Percentiles rank a stretch among this genome's conserved stretches.
These are phyloP conservation scores for Hippopotamyrus pictus DNA, from an alignment of 2,797 vertebrate species.

Conservation along the genomic window DNA sequence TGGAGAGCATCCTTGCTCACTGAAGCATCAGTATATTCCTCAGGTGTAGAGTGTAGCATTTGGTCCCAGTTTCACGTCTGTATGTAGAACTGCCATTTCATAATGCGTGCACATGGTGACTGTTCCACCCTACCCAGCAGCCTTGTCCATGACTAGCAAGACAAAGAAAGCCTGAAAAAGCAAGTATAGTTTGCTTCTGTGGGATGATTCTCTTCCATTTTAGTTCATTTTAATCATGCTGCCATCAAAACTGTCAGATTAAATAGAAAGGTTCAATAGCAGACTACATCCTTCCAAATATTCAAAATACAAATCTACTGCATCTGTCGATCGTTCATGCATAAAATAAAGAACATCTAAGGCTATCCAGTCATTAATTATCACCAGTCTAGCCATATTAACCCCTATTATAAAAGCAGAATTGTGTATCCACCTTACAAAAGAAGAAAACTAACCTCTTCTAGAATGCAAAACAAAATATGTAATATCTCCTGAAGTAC, in stretches of 20 bases:
- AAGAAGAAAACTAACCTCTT: not conserved
- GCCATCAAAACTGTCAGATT: not conserved
- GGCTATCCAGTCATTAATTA: not conserved
- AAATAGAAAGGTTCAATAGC: not conserved
- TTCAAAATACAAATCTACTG: not conserved
- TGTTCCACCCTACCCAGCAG: not conserved
- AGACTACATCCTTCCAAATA: not conserved
- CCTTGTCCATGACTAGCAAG: not conserved
- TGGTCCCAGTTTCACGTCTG: not conserved
- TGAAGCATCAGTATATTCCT: not conserved
- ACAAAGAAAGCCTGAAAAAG: not conserved
- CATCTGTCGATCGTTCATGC: not conserved
- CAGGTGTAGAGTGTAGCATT: not conserved
- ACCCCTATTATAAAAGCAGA: not conserved
- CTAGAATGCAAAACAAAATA: not conserved
- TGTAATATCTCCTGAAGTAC: not conserved
- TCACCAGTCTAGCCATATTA: not conserved
- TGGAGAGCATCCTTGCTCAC: slow-evolving; percentile 67
- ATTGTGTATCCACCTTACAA: not conserved
- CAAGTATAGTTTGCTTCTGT: not conserved
- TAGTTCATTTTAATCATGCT: not conserved
- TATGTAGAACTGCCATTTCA: not conserved
- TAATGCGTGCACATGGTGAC: not conserved
- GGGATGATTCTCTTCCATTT: not conserved
- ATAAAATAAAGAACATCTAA: not conserved